phyloP scores from a whole-genome alignment of 2,113 vertebrate genomes.

The Setophaga petechia region DNA sequence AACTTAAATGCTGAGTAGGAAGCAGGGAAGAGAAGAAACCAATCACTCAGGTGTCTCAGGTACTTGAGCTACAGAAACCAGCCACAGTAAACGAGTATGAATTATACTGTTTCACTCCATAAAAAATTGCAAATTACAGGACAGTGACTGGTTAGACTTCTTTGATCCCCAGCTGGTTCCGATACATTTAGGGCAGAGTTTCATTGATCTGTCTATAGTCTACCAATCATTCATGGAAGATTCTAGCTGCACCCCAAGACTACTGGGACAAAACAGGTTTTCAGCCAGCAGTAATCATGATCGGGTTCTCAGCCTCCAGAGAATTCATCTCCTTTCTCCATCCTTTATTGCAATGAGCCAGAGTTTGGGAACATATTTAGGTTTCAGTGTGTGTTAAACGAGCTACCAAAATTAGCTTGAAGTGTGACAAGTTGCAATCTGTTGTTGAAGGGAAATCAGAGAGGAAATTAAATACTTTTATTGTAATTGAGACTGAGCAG shows the following conservation, averaged over 20 bases:
- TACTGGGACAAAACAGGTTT: constrained; percentile 64
- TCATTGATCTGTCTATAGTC: constrained; percentile 45
- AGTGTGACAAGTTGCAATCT: constrained; percentile 59
- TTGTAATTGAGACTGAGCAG: constrained; percentile 44
- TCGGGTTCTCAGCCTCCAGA: constrained; percentile 38
- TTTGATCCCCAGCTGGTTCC: not conserved
- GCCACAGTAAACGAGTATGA: constrained; percentile 48
- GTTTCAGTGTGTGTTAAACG: constrained; percentile 60
- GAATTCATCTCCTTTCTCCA: constrained; percentile 54
- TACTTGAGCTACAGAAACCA: constrained; percentile 40
- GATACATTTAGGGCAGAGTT: constrained; percentile 42
- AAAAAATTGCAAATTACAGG: constrained; percentile 11
- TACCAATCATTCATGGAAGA: constrained; percentile 62
- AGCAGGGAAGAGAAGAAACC: constrained; percentile 18
- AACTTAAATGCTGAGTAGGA: not conserved
- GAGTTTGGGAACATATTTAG: constrained; percentile 56
- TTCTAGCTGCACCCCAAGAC: constrained; percentile 37
- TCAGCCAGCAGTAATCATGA: constrained; percentile 59
- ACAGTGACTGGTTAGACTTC: constrained; percentile 6
- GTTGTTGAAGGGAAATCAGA: constrained; percentile 65
- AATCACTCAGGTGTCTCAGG: constrained; percentile 21
- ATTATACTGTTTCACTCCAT: constrained; percentile 43
- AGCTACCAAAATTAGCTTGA: constrained; percentile 63
- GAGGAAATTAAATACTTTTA: constrained; percentile 69
- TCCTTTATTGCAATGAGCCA: constrained; percentile 53